phyloP scores from a whole-genome alignment of 2,888 invertebrate genomes.

The Nemotelus pantherinus region DNA sequence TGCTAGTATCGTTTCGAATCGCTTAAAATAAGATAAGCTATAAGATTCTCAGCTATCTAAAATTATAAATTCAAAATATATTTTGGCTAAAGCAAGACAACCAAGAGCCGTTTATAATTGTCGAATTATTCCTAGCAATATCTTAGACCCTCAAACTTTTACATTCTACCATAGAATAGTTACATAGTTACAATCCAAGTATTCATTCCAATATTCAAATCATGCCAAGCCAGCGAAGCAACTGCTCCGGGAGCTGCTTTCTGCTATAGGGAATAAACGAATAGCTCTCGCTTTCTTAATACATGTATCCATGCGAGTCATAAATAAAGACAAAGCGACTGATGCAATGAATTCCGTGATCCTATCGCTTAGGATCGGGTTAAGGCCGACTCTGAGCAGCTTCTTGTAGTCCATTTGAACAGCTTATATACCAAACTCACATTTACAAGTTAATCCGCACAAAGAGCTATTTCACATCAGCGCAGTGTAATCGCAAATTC shows the following conservation, averaged over 20 bases:
- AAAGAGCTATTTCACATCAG: constrained; percentile 39
- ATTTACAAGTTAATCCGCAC: constrained; percentile 44
- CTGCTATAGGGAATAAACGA: constrained; percentile 25
- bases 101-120: not conserved
- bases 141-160: constrained; percentile 2
- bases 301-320: constrained; percentile 27
- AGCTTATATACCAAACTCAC: not conserved
- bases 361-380: constrained; percentile 14
- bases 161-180: constrained; percentile 30
- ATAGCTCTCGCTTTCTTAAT: constrained; percentile 24
- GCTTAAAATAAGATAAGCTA: too few relatives aligned
- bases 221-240: not conserved
- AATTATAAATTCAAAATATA: too few relatives aligned
- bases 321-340: constrained; percentile 40
- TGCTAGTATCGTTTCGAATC: too few relatives aligned
- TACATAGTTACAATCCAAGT: constrained; percentile 7
- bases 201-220: not conserved
- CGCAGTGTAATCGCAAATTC: constrained; percentile 39
- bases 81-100: too few relatives aligned
- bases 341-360: constrained; percentile 24
- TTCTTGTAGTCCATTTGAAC: constrained; percentile 37
- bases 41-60: too few relatives aligned
- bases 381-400: constrained; percentile 35
- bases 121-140: constrained; percentile 38
- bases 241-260: constrained; percentile 34